Evolutionary conservation across 2,888 invertebrate genomes (phyloP).

Genomic region (Acanthopleura granulata): DNA sequence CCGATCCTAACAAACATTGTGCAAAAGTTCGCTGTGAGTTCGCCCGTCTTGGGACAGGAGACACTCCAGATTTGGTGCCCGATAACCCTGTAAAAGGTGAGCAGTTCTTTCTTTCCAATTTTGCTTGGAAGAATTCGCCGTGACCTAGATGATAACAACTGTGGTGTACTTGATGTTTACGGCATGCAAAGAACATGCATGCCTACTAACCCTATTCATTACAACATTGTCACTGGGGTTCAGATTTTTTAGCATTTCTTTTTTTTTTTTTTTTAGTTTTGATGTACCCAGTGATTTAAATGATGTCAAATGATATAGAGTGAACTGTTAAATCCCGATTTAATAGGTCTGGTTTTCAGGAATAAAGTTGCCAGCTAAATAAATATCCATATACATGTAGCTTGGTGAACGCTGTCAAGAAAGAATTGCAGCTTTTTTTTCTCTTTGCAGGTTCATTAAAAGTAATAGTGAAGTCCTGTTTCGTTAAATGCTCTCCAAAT

Average conservation of each 20-base stretch:
- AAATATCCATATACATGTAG: background rate
- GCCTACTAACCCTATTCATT: no score
- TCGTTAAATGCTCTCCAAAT: no score
- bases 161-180: no score
- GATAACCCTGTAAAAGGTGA: background rate
- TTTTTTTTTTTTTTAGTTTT: background rate
- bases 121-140: no score
- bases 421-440: background rate
- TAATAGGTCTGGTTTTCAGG: background rate
- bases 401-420: background rate
- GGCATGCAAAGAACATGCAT: no score
- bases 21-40: constrained; percentile 8
- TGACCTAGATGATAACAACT: no score
- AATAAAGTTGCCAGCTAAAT: background rate
- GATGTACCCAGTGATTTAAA: background rate
- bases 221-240: no score
- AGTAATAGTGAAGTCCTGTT: no score
- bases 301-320: no score
- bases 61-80: background rate
- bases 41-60: background rate
- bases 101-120: background rate
- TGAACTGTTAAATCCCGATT: no score
- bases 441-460: background rate
- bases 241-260: no score
- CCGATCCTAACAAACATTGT: background rate